These are phyloP conservation scores for Chesias legatella DNA, from an alignment of 2,888 invertebrate species.

Conservation along the genomic window DNA sequence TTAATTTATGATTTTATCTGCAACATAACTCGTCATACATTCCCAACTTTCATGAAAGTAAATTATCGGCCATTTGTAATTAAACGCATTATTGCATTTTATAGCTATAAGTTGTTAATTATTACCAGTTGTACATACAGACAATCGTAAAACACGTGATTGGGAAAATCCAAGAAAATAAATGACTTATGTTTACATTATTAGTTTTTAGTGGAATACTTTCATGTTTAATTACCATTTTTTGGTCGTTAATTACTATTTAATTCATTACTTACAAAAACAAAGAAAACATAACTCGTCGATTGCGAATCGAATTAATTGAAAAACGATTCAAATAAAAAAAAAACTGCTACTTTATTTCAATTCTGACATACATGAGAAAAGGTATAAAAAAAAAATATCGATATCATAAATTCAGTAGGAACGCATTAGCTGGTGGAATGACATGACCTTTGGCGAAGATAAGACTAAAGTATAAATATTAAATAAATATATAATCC, in stretches of 20 bases:
- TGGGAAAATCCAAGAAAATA: no score
- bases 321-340: no score
- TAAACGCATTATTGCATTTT: conserved; percentile 51
- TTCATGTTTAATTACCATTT: no score
- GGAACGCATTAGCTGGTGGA: conserved; percentile 22
- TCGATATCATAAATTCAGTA: conserved; percentile 30
- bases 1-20: neutral
- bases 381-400: conserved; percentile 8
- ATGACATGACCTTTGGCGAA: conserved; percentile 24
- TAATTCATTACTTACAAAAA: no score
- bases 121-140: no score
- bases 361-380: conserved; percentile 7
- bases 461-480: conserved; percentile 22
- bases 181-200: no score
- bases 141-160: no score
- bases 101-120: conserved; percentile 2
- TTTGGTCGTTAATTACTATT: no score
- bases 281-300: no score
- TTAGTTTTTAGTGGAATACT: no score
- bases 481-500: conserved; percentile 26
- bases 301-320: no score
- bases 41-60: conserved; percentile 45
- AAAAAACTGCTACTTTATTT: conserved; percentile 6
- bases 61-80: conserved; percentile 38
- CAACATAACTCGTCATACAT: conserved; percentile 11